These are phyloP conservation scores for Tribolium freemani DNA, from an alignment of 2,888 invertebrate species.

Conservation along the genomic window DNA sequence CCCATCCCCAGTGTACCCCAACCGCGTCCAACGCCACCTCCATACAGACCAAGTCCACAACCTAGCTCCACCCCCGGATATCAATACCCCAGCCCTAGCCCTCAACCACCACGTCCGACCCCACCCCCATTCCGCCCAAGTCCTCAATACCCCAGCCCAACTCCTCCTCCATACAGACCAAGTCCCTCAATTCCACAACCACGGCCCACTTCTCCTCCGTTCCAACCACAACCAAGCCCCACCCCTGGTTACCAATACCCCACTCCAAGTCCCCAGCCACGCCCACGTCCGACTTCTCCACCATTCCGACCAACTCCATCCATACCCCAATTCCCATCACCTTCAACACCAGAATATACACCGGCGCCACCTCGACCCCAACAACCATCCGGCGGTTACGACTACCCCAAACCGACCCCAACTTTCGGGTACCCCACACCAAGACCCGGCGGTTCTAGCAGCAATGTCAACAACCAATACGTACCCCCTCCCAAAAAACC, in stretches of 20 bases:
- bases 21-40: conserved; percentile 1
- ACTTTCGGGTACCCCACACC: conserved; percentile 44
- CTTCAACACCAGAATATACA: not conserved
- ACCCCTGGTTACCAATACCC: conserved; percentile 26
- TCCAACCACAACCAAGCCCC: conserved; percentile 10
- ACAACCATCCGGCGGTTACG: conserved; percentile 46
- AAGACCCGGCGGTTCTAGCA: conserved; percentile 61
- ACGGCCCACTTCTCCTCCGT: not conserved
- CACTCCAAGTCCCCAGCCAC: conserved; percentile 16
- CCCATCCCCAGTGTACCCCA: conserved; percentile 15
- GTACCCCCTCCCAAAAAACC: conserved; percentile 46
- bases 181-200: conserved; percentile 10
- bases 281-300: conserved; percentile 3
- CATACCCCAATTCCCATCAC: conserved; percentile 31
- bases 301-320: conserved; percentile 2
- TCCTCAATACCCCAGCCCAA: conserved; percentile 13
- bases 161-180: conserved; percentile 6
- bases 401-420: conserved; percentile 54
- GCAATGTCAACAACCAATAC: conserved; percentile 50
- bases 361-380: conserved; percentile 27
- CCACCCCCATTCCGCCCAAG: conserved; percentile 3
- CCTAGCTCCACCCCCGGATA: conserved; percentile 28
- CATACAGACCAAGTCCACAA: conserved; percentile 10
- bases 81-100: conserved; percentile 11
- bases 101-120: conserved; percentile 13